phyloP scores from a whole-genome alignment of 2,888 invertebrate species.

The Acheta domesticus region DNA sequence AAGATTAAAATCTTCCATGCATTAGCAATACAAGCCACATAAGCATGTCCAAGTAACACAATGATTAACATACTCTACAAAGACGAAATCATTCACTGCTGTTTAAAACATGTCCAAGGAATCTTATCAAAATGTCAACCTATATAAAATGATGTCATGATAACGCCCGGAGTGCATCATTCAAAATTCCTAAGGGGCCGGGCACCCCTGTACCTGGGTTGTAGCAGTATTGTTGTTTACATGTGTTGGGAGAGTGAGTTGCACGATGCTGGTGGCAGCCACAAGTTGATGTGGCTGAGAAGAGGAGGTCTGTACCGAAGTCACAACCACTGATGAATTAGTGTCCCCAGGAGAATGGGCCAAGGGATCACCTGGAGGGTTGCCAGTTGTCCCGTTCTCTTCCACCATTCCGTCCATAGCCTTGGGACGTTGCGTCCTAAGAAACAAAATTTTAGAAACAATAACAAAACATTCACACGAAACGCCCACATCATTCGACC shows the following conservation, averaged over 20 bases:
- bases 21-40: no score
- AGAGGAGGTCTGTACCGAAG: conserved; percentile 50
- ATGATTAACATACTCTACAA: no score
- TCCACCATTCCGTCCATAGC: conserved; percentile 74
- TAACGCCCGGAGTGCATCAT: no score
- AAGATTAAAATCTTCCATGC: no score
- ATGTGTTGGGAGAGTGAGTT: conserved; percentile 66
- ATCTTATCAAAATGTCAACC: no score
- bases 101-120: no score
- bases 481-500: background rate
- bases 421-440: conserved; percentile 62
- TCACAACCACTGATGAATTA: conserved; percentile 54
- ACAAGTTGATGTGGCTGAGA: conserved; percentile 52
- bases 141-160: no score
- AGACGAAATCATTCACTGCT: no score
- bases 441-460: conserved; percentile 44
- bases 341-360: conserved; percentile 54
- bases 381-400: conserved; percentile 66
- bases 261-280: conserved; percentile 73
- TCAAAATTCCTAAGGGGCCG: no score
- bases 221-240: conserved; percentile 42
- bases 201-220: conserved; percentile 39
- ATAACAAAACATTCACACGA: conserved; percentile 51
- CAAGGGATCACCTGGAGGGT: conserved; percentile 47
- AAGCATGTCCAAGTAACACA: no score